A percentile compares a stretch with the other conserved stretches of the same genome.
Conservation (phyloP, 2,888 invertebrate genomes). For the Caenorhabditis wallacei region DNA sequence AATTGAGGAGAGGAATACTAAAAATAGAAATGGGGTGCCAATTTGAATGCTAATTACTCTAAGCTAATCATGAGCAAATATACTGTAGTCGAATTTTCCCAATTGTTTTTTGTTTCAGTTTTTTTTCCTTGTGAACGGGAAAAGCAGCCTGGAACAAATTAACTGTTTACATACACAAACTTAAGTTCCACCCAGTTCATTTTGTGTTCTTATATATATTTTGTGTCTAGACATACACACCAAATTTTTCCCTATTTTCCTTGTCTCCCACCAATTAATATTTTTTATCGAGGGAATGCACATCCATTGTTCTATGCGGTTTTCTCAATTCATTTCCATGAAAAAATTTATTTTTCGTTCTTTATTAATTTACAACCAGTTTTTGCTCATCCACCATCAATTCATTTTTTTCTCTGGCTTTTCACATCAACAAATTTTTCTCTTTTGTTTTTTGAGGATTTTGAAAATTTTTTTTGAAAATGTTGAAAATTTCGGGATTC, state of each 20-base stretch:
- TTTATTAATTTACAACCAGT: constrained; percentile 12
- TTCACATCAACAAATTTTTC: background rate
- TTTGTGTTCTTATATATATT: background rate
- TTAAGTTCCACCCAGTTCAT: background rate
- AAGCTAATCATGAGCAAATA: constrained; percentile 25
- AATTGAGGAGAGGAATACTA: constrained; percentile 35
- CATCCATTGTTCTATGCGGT: constrained; percentile 1
- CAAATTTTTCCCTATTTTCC: too few species aligned
- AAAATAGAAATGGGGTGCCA: constrained; percentile 49
- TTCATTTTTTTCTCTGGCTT: too few species aligned
- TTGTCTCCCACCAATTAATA: constrained; percentile 55
- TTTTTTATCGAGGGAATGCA: background rate
- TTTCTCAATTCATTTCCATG: background rate
- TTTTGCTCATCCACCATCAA: too few species aligned
- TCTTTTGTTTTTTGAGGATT: background rate
- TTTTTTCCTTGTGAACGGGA: background rate
- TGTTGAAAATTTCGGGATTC: background rate
- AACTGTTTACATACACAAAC: background rate
- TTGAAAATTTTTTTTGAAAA: too few species aligned
- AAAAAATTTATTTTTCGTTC: background rate
- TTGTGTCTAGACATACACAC: background rate
- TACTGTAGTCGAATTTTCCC: constrained; percentile 29
- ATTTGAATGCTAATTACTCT: constrained; percentile 58
- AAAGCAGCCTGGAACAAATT: background rate
- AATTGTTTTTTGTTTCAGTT: background rate